A percentile compares a stretch with the other conserved stretches of the same genome.
Evolutionary conservation across 2,888 invertebrate genomes (phyloP).

Genomic region (Orgyia antiqua): DNA sequence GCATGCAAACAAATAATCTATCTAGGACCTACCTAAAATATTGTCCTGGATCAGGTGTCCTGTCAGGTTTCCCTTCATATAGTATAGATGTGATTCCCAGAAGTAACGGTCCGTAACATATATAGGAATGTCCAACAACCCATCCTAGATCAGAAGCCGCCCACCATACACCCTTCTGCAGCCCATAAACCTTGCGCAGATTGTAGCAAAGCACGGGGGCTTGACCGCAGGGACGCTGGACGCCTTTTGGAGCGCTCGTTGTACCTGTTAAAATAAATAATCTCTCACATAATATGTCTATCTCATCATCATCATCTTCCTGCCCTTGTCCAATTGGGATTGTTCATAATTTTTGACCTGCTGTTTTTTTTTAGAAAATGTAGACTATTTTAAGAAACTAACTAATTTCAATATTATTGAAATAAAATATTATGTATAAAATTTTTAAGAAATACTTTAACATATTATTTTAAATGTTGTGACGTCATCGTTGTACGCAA

Average conservation of each 20-base stretch:
- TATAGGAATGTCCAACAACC: constrained; percentile 97
- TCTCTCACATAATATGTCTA: too few relatives aligned
- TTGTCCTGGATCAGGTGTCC: constrained; percentile 94
- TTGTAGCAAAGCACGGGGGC: constrained; percentile 91
- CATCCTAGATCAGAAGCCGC: constrained; percentile 93
- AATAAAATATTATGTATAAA: too few relatives aligned
- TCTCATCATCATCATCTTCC: too few relatives aligned
- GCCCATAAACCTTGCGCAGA: constrained; percentile 89
- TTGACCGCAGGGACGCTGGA: constrained; percentile 93
- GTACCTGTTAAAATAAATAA: constrained; percentile 67
- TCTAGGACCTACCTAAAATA: constrained; percentile 92
- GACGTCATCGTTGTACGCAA: too few relatives aligned
- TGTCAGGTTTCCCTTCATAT: constrained; percentile 96
- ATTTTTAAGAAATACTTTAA: too few relatives aligned
- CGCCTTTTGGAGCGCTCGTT: constrained; percentile 79
- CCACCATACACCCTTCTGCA: constrained; percentile 92
- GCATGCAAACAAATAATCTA: too few relatives aligned
- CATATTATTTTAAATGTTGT: too few relatives aligned
- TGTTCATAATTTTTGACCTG: too few relatives aligned
- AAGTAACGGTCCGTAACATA: constrained; percentile 93
- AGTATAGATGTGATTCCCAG: constrained; percentile 89
- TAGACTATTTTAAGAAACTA: too few relatives aligned
- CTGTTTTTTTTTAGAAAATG: too few relatives aligned
- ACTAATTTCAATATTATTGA: too few relatives aligned
- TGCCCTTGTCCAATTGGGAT: too few relatives aligned